Base-by-base conservation (phyloP, 2,113 vertebrate species). In the Sapajus apella region DNA sequence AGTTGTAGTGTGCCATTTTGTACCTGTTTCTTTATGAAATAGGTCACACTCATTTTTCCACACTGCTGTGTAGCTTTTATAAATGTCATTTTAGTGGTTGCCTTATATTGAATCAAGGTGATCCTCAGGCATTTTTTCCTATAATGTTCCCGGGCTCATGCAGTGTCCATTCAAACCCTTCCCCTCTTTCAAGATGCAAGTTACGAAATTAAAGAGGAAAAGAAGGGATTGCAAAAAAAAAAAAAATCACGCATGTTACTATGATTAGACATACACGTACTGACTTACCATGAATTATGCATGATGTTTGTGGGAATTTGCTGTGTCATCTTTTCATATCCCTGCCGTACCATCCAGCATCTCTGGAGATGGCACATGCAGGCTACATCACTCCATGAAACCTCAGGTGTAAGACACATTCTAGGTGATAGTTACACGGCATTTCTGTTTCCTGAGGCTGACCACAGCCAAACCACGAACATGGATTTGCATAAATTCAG, bases 401-500 rank as follows among this genome's bases (percentile, higher is more conserved):
- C 37, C 47, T 97, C 70, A 77, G 66, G 56, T 86, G 79, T 93
- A 91, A 81, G 72, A 72, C 37, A 80, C 30, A 40, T 76, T 95
- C 32, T 68, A 40, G 2, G 4, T 86, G 52, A 64, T 93, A 94
- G 40, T 93, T 73, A 73, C 32, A 96, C 1, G 23, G 4, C 35
- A 93, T 64, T 64, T 93, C 68, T 89, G 43, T 79, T 95, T 94
- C 90, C 84, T 68, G 58, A 94, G 40, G 43, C 56, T 94, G 73
- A 95, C 89, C 61, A 79, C 61, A 70, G 87, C 87, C 68, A 70
- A 97, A 94, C 82, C 30, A 77, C 88, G 95, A 95, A 96, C 93
- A 75, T 80, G 32, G 61, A 96, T 96, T 96, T 97, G 90, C 83
- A 96, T 96, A 93, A 92, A 81, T 90, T 97, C 64, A 58, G 13